Evolutionary conservation across 2,797 vertebrate species (phyloP).

Genomic region (Chelonia mydas): DNA sequence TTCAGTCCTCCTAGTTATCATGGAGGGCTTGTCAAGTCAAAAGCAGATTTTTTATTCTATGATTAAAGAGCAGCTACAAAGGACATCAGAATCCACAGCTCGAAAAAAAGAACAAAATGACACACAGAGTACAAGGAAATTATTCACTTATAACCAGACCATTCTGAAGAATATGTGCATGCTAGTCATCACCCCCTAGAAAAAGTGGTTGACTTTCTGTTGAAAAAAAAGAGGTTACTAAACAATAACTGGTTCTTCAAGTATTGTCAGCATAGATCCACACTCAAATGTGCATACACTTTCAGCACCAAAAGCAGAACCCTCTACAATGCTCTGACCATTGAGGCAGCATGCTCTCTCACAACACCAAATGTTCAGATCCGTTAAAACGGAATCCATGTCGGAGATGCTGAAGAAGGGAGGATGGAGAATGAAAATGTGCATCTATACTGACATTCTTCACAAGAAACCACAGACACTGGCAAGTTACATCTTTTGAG

Average conservation of each 20-base stretch:
- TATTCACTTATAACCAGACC: background rate
- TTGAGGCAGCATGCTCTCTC: background rate
- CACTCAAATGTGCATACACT: accelerated
- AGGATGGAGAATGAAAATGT: no score
- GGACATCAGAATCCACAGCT: accelerated
- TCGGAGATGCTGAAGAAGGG: background rate
- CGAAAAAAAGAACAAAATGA: background rate
- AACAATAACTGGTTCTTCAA: background rate
- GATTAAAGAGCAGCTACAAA: accelerated
- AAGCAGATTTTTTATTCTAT: accelerated
- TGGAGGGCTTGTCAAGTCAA: background rate
- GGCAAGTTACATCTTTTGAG: accelerated
- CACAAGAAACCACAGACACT: accelerated
- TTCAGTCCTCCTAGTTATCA: background rate
- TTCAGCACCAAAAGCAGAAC: background rate
- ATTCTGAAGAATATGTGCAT: accelerated
- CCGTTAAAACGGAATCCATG: background rate
- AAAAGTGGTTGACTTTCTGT: accelerated
- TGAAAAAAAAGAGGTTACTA: background rate
- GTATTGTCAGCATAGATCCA: background rate
- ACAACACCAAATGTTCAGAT: background rate
- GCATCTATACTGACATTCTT: accelerated
- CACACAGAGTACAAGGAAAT: background rate
- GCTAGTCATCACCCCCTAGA: background rate
- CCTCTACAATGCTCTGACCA: background rate